Percentiles rank a stretch among this genome's conserved stretches.
phyloP scores from a whole-genome alignment of 2,888 invertebrate genomes.

The Dendrolimus pini region DNA sequence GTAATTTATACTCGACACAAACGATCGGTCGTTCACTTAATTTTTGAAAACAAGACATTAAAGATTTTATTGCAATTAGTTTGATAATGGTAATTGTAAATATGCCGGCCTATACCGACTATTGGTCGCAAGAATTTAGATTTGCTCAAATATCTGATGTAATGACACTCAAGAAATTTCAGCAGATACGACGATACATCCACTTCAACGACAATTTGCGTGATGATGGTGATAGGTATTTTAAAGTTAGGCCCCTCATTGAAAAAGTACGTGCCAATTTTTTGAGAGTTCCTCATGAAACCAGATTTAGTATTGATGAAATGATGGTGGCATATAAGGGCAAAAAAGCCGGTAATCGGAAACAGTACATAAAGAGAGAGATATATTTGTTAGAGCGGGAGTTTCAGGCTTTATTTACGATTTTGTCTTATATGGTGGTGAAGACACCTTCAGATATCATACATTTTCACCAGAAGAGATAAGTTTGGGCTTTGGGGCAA shows the following conservation, averaged over 20 bases:
- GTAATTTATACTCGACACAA: slow-evolving; percentile 14
- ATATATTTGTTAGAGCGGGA: slow-evolving; percentile 19
- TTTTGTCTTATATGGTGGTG: slow-evolving; percentile 23
- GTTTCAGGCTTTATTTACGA: slow-evolving; percentile 14
- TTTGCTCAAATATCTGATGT: slow-evolving; percentile 6
- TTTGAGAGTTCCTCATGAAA: slow-evolving; percentile 3
- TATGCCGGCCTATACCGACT: slow-evolving; percentile 8
- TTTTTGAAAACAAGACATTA: slow-evolving; percentile 10
- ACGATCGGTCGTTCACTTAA: slow-evolving; percentile 10
- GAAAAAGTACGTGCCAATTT: slow-evolving; percentile 4
- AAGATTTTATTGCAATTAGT: slow-evolving; percentile 15
- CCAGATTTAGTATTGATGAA: slow-evolving; percentile 17
- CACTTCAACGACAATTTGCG: slow-evolving; percentile 6
- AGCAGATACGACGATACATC: slow-evolving; percentile 7
- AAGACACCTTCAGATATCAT: slow-evolving; percentile 22
- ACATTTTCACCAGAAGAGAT: slow-evolving; percentile 4
- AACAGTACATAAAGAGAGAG: slow-evolving; percentile 21
- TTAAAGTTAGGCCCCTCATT: slow-evolving; percentile 7
- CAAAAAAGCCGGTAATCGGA: slow-evolving; percentile 16
- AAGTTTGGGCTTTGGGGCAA: slow-evolving; percentile 14
- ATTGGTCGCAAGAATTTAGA: slow-evolving; percentile 7
- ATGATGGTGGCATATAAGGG: slow-evolving; percentile 27
- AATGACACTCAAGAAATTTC: slow-evolving; percentile 7
- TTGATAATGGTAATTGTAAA: slow-evolving; percentile 8
- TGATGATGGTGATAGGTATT: slow-evolving; percentile 4